Evolutionary conservation across 1,140 invertebrate genomes (phyloP), one percentile per base, ranked within the genome.

Genomic region (Delia radicum): DNA sequence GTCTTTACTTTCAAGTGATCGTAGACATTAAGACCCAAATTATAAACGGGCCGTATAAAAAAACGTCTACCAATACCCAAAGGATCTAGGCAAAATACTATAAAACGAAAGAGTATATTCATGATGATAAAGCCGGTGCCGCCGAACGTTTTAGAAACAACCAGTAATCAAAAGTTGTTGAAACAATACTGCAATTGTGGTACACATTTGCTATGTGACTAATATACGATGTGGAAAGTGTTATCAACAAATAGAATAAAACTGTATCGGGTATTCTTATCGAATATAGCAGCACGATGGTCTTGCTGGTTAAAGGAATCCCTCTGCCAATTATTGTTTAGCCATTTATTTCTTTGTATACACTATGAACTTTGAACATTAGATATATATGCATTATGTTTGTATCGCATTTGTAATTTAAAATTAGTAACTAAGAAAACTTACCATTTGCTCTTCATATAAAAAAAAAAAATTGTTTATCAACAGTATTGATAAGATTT

Each of bases 1-100:
- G 91, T 91, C 80, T 88, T 90, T 75, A 85, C 85, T 33, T 89
- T 87, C 37, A 89, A 87, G 3, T 80, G 82, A 77, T 84, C 82
- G 74, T 82, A 86, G 10, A 82, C 77, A 29, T 78, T 79, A 27
- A 78, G 76, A 10, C 76, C 74, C 6, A 83, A n/a, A 75, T 83
- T 80, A 0, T 78, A 10, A 2, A 77, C 83, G 13, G 85, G 85
- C 1, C 78, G 78, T 3, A 86, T 76, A n/a, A 86, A 76, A 27
- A 83, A 83, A 7, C 81, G 80, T 0, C 85, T 79, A 0, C 81
- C 80, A 18, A 86, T 63, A 0, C 84, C 85, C 29, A 86, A 79
- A 8, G 85, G 85, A 78, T 86, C 84, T 21, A 84, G 67, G 72
- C 79, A 80, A 55, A 85, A 85, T 6, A 85, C 74, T 3, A 83